phyloP scores from a whole-genome alignment of 2,113 vertebrate species.

The Prionailurus viverrinus region DNA sequence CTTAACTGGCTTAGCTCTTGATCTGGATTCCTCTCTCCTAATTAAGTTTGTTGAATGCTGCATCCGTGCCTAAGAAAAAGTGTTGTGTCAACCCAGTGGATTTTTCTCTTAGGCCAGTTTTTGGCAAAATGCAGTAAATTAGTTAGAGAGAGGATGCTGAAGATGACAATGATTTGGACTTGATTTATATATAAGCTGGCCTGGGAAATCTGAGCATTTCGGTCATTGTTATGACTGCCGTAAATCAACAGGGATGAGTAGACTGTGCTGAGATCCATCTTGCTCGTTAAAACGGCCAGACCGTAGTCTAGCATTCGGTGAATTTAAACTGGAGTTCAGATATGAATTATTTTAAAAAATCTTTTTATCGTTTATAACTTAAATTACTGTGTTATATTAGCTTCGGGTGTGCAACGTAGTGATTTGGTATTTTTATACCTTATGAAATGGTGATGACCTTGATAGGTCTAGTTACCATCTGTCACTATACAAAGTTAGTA shows the following conservation, averaged over 20 bases:
- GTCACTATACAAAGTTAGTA: background rate
- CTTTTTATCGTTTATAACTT: background rate
- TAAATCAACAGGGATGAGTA: background rate
- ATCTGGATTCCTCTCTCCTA: background rate
- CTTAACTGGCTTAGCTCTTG: slow-evolving; percentile 28
- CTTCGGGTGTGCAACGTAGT: background rate
- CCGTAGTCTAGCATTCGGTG: background rate
- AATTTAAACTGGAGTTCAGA: background rate
- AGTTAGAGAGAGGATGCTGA: background rate
- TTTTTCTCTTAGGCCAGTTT: slow-evolving; percentile 63
- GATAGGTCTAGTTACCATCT: background rate
- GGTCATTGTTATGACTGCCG: background rate
- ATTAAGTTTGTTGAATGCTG: slow-evolving; percentile 25
- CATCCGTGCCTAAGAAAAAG: background rate
- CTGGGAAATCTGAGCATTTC: background rate
- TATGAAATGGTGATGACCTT: background rate
- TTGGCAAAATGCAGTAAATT: background rate
- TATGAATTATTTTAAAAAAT: background rate
- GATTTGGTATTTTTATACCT: background rate
- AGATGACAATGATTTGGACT: background rate
- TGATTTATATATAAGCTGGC: background rate
- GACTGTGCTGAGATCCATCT: background rate
- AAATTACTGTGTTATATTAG: background rate
- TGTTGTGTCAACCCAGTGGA: background rate
- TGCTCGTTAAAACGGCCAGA: background rate